phyloP scores from a whole-genome alignment of 2,888 invertebrate genomes.

The Horisme vitalbata region DNA sequence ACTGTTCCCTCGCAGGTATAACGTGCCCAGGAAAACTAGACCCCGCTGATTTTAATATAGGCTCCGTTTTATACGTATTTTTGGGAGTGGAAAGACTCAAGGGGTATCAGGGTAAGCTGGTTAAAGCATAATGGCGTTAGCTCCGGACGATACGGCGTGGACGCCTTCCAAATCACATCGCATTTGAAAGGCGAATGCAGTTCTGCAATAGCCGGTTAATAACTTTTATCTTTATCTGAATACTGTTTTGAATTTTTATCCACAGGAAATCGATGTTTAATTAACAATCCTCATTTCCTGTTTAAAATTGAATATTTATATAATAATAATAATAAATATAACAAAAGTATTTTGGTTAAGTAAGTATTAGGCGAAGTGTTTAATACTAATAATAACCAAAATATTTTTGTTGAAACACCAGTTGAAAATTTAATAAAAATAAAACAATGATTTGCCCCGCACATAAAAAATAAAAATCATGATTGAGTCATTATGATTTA shows the following conservation, averaged over 20 bases:
- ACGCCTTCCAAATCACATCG: conserved; percentile 72
- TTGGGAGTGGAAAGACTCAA: conserved; percentile 33
- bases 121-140: conserved; percentile 50
- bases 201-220: conserved; percentile 60
- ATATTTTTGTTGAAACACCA: too few relatives aligned
- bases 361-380: too few relatives aligned
- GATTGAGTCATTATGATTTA: too few relatives aligned
- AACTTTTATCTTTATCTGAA: conserved; percentile 56
- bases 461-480: too few relatives aligned
- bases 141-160: conserved; percentile 56
- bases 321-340: too few relatives aligned
- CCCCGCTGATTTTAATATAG: conserved; percentile 30
- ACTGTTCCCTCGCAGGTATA: conserved; percentile 60
- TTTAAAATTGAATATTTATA: too few relatives aligned
- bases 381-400: too few relatives aligned
- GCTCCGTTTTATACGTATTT: conserved; percentile 36
- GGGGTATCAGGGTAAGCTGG: conserved; percentile 52
- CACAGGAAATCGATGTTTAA: neutral
- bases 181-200: conserved; percentile 71
- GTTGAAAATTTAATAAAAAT: too few relatives aligned
- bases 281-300: neutral
- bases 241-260: conserved; percentile 29
- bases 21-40: conserved; percentile 53
- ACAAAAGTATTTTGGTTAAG: too few relatives aligned
- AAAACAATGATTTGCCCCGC: too few relatives aligned